Evolutionary conservation across 2,113 vertebrate genomes (phyloP), one percentile per base, ranked within the genome.

Genomic region (Sylvia atricapilla): DNA sequence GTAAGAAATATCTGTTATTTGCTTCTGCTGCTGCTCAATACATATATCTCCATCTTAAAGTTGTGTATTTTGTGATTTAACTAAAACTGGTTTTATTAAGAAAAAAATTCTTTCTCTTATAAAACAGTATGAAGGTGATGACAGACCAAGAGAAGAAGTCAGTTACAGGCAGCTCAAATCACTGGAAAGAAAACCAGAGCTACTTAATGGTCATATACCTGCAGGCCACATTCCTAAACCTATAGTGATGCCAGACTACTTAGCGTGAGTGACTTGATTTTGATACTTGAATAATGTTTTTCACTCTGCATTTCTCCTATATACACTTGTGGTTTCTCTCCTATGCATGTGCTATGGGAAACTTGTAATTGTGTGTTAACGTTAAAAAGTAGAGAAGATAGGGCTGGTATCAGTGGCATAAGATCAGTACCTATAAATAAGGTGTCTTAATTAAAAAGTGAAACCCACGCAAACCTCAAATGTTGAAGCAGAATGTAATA

Each of bases 201-300:
- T 99, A 10, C 97, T 98, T 44, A 98, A 98, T 82, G 98, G 99
- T 37, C 98, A 99, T 95, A 99, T 99, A 59, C 99, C 99, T 17
- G 94, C 98, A 1, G 99, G 99, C 49, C 98, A 99, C 97, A 99
- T 99, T 94, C 99, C 99, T 20, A 99, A 99, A 90, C 99, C 99
- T 18, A 98, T 99, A 19, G 96, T 99, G 74, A 98, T 99, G 97
- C 99, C 99, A 1, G 99, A 99, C 95, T 99, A 99, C 14, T 97
- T 99, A 69, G 98, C 98, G 99, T 99, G 91, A 99, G 99, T 99
- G 64, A 52, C 64, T 22, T 13, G 50, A 25, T 49, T 80, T 90
- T 82, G 46, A 39, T 33, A 46, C 11, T 35, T 37, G 28, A 39
- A 23, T 62, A 5, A 11, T 60, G 24, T 37, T 81, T 89, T 74